Base-by-base conservation (phyloP, 2,888 invertebrate species). In the Laspeyria flexula region DNA sequence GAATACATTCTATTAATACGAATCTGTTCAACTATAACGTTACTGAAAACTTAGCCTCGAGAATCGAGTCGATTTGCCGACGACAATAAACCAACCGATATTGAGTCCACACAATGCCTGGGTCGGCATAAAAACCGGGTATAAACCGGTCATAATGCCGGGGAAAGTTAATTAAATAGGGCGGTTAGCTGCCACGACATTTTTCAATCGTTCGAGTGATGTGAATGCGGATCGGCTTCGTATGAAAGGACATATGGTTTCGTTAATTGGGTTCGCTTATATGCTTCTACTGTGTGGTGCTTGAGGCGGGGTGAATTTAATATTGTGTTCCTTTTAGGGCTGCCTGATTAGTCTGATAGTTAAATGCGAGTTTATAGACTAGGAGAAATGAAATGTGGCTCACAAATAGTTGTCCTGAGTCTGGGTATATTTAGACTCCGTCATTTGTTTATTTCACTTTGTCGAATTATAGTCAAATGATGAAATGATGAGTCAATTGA, bases 91-190 rank as follows among this genome's bases (percentile, higher is more conserved):
- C 78, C 82, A 71, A 71, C 81, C 82, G 81, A 88, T 88, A 88
- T 88, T 88, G 85, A 85, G 77, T 80, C 81, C 73, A 75, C 79
- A 88, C 88, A 89, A 88, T 86, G 76, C 79, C 75, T 72, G 73
- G 71, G 66, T 71, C 71, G 77, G 77, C 73, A 81, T 85, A 83
- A 86, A 85, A 83, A 78, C 77, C 75, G 75, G 75, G 73, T 78
- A 80, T 83, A 82, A 87, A 81, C 81, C 79, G 78, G 76, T 79
- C 80, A 82, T 85, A 85, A 84, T 83, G 77, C 80, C 75, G 69
- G 73, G 74, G 65, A 77, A 81, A 84, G 84, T 87, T 88, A 88
- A 89, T 89, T 88, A 88, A 87, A 86, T 78, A 79, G 82, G 80
- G 71, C 75, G 72, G 76, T 79, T 79, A 71, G 74, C 65, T 68